Percentiles rank a stretch among this genome's conserved stretches.
Conservation (phyloP, 2,888 invertebrate genomes). For the Myopa tessellatipennis region DNA sequence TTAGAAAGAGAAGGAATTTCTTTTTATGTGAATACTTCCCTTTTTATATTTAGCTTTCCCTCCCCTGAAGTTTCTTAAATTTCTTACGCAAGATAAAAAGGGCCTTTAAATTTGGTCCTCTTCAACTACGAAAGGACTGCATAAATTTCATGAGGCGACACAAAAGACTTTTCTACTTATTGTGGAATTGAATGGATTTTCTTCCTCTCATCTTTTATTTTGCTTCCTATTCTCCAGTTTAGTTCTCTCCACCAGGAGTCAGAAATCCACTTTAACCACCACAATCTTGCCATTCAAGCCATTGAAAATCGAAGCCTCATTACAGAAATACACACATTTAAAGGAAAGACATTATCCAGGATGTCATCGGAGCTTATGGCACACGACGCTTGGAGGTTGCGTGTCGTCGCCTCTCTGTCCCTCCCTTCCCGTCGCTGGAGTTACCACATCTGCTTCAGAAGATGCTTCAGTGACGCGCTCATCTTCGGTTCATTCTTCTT, state of each 20-base stretch:
- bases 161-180: neutral
- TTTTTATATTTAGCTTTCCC: too few species aligned
- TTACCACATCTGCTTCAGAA: conserved; percentile 2
- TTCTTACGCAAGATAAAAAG: too few species aligned
- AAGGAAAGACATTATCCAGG: neutral
- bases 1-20: too few species aligned
- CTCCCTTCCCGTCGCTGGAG: neutral
- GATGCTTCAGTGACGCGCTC: conserved; percentile 9
- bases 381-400: neutral
- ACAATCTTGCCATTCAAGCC: conserved; percentile 25
- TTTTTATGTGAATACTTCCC: too few species aligned
- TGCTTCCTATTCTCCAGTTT: neutral
- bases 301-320: conserved; percentile 37
- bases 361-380: conserved; percentile 1
- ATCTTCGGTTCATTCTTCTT: conserved; percentile 1
- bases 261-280: conserved; percentile 27
- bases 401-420: neutral
- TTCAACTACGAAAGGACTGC: neutral
- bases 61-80: too few species aligned
- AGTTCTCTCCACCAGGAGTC: neutral
- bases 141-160: neutral
- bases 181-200: neutral
- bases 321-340: conserved; percentile 32
- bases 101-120: too few species aligned
- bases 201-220: neutral